Percentiles rank a stretch among this genome's conserved stretches.
phyloP scores from a whole-genome alignment of 2,113 vertebrate genomes.

The Anhinga rufa region DNA sequence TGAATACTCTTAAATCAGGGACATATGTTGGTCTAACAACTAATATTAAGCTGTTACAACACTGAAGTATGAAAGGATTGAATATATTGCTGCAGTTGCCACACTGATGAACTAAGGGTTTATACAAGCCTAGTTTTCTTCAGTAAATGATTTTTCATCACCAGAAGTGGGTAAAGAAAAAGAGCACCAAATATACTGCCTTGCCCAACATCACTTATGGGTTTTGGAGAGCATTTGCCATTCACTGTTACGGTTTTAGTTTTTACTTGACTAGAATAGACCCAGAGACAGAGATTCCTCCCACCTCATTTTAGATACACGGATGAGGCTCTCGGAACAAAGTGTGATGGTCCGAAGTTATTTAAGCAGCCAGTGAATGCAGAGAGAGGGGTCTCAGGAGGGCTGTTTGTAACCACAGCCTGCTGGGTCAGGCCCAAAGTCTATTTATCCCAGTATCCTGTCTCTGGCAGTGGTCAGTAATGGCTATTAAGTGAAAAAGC shows the following conservation, averaged over 20 bases:
- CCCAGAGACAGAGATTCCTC: not conserved
- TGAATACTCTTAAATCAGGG: not conserved
- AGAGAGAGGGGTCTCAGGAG: not conserved
- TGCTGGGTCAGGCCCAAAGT: not conserved
- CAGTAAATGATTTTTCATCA: not conserved
- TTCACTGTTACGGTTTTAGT: not conserved
- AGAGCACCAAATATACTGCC: not conserved
- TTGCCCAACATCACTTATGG: not conserved
- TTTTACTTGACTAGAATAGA: not conserved
- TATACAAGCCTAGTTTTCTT: not conserved
- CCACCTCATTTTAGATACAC: not conserved
- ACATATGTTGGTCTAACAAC: not conserved
- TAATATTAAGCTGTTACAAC: not conserved
- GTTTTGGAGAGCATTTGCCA: not conserved
- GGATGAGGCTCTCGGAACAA: not conserved
- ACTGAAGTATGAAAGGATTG: not conserved
- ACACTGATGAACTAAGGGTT: not conserved
- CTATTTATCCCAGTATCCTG: not conserved
- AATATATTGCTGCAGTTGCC: not conserved
- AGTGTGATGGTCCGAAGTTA: not conserved
- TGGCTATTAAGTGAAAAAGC: constrained; percentile 9
- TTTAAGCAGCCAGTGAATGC: not conserved
- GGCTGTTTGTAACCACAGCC: not conserved
- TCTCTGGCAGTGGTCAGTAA: constrained; percentile 2
- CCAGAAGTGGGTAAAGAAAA: not conserved